These are phyloP conservation scores for Myrmecobius fasciatus DNA, from an alignment of 2,113 vertebrate genomes.

Conservation along the genomic window DNA sequence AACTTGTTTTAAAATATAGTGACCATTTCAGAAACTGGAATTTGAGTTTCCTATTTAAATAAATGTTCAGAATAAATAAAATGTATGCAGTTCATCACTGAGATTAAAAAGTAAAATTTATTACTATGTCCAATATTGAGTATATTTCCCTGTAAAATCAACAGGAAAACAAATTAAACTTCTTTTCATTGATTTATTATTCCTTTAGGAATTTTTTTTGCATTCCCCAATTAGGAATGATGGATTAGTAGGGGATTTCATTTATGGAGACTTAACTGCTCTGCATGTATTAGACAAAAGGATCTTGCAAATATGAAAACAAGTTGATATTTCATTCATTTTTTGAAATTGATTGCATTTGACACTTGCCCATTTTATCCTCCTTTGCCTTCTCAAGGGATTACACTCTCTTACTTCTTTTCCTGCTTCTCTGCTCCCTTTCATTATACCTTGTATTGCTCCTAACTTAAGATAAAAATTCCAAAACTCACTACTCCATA, in stretches of 20 bases:
- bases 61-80: slow-evolving; percentile 29
- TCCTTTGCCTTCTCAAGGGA: background rate
- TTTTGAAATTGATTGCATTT: background rate
- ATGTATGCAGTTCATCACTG: slow-evolving; percentile 3
- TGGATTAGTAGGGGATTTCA: slow-evolving; percentile 16
- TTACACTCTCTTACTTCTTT: background rate
- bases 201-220: background rate
- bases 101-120: slow-evolving; percentile 27
- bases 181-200: slow-evolving; percentile 27
- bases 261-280: slow-evolving; percentile 5
- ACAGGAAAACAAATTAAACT: background rate
- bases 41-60: slow-evolving; percentile 33
- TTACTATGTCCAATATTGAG: background rate
- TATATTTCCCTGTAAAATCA: slow-evolving; percentile 9
- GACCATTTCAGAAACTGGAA: slow-evolving; percentile 26
- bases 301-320: background rate
- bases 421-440: background rate
- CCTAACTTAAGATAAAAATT: background rate
- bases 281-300: background rate
- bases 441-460: background rate
- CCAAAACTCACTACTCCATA: background rate
- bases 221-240: background rate
- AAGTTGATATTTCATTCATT: background rate
- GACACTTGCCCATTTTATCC: background rate
- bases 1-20: slow-evolving; percentile 55